Base-by-base conservation (phyloP, 1,140 invertebrate genomes). In the Phocides pigmalion region DNA sequence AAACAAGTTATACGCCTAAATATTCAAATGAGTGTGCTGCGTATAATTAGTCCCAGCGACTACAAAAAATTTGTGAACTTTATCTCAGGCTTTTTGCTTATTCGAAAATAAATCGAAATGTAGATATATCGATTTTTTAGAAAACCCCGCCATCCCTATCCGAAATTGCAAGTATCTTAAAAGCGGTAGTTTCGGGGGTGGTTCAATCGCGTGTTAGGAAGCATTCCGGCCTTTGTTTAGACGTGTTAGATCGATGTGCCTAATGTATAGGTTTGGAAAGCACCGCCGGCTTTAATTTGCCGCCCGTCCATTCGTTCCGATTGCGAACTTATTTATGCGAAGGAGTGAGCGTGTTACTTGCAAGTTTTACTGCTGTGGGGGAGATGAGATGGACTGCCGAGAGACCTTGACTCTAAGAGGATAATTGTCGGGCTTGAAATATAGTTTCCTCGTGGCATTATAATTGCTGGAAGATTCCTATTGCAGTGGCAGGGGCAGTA, bases 181-280 rank as follows among this genome's bases (percentile, higher is more conserved):
- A 19, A 25, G 37, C 37, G 28, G 51, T 56, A 56, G 35, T 51
- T 56, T 56, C 16, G 32, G 51, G 35, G 51, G 35, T 74, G 78
- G 56, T 63, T 66, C 79, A 78, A 75, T 89, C 79, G 87, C 87
- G 84, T 90, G 87, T 72, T 81, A 49, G 68, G 59, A 56, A 78
- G 74, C 74, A 81, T 83, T 89, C 73, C 76, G 74, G 73, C 77
- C 76, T 80, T 88, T 87, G 79, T 86, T 84, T 72, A 76, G 84
- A 87, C 82, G 84, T 89, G 87, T 88, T 82, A 90, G 85, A 90
- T 90, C 87, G 87, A 90, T 88, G 84, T 81, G 72, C 68, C 73
- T 87, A 84, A 89, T 87, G 82, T 89, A 89, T 83, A 83, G 67
- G 81, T 79, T 87, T 88, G 83, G 82, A 82, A 88, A 80, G 69